Conservation (phyloP, 1,140 invertebrate species). For the Zaprionus kolodkinae region DNA sequence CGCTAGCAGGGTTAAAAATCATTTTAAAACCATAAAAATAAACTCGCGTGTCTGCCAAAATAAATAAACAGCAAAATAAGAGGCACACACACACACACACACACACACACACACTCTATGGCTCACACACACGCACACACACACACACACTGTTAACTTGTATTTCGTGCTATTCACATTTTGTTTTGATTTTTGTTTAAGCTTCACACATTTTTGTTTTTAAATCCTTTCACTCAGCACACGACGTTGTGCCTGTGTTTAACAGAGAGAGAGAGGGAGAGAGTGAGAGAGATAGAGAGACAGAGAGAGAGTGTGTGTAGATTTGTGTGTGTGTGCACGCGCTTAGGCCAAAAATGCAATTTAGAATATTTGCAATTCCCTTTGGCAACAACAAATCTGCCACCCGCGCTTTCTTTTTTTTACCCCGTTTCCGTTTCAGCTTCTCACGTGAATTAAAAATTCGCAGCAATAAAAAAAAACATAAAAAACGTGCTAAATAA, state of each 20-base stretch:
- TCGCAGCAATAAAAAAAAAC: neutral
- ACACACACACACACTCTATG: slow-evolving; percentile 26
- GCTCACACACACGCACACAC: slow-evolving; percentile 20
- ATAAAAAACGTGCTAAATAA: neutral
- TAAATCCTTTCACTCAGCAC: slow-evolving; percentile 78
- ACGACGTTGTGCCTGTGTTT: slow-evolving; percentile 29
- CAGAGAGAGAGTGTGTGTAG: slow-evolving; percentile 3
- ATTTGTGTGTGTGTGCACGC: slow-evolving; percentile 39
- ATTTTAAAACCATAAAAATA: slow-evolving; percentile 83
- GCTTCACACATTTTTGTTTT: slow-evolving; percentile 75
- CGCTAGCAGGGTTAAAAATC: slow-evolving; percentile 72
- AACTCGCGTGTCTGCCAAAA: slow-evolving; percentile 75
- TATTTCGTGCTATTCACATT: slow-evolving; percentile 39
- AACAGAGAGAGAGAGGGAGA: no score
- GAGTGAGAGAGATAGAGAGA: no score
- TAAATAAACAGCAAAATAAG: slow-evolving; percentile 69
- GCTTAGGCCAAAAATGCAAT: slow-evolving; percentile 64
- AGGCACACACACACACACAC: slow-evolving; percentile 24
- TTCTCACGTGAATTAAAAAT: slow-evolving; percentile 25
- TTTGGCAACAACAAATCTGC: slow-evolving; percentile 59
- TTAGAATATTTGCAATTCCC: slow-evolving; percentile 81
- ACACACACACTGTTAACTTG: slow-evolving; percentile 35
- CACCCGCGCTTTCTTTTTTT: slow-evolving; percentile 16
- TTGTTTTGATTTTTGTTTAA: slow-evolving; percentile 62
- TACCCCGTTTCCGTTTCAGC: slow-evolving; percentile 26